Base-by-base conservation (phyloP, 2,888 invertebrate species). In the Drosophila anceps region DNA sequence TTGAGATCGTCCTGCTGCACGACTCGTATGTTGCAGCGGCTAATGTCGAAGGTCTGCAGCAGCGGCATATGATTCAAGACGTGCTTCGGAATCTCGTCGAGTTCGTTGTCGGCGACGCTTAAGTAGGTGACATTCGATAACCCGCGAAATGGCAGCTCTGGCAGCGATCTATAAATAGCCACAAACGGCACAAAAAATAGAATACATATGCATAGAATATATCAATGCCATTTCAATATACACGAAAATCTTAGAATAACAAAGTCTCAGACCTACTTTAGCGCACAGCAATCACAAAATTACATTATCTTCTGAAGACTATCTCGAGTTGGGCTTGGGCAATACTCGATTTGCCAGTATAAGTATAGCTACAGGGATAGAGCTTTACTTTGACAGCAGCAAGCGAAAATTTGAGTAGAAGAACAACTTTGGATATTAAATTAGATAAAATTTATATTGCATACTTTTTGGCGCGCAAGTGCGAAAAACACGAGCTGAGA, bases 41-140 rank as follows among this genome's bases (percentile, higher is more conserved):
- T 96, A 68, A 98, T 94, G 92, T 98, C 97, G 70, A 98, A 93
- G 1, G 96, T 96, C 90, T 95, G 95, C 66, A 98, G 94, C 79
- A 96, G 95, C 1, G 97, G 96, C 93, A 97, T 94, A 88, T 96
- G 96, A 59, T 95, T 94, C 69, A 97, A 94, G 51, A 97, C 95
- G 76, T 96, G 95, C 54, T 95, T 94, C 6, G 98, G 98, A 93
- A 98, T 95, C 83, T 95, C 95, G 41, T 95, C 94, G 76, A 98
- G 93, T 59, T 95, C 94, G 93, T 98, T 98, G 93, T 97, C 96
- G 12, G 96, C 96, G 74, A 98, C 93, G 90, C 97, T 96, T 90
- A 98, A 94, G 93, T 95, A 96, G 82, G 95, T 95, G 72, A 96
- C 95, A 83, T 95, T 94, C 79, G 95, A 95, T 92, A 97, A 93